Percentiles rank a stretch among this genome's conserved stretches.
Conservation (phyloP, 2,797 vertebrate species). For the Pangasius mekongensis region DNA sequence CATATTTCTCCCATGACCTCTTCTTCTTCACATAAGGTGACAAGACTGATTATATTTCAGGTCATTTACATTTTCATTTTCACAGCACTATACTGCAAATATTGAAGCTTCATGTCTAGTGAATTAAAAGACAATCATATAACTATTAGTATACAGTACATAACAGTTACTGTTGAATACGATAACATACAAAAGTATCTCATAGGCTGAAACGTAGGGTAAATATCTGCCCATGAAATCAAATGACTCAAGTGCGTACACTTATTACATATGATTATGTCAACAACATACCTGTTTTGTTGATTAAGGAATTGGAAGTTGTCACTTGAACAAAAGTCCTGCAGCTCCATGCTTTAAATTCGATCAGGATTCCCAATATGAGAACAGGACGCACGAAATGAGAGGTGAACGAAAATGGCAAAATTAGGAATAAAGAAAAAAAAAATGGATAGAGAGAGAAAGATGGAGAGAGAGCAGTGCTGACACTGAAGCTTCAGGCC, state of each 20-base stretch:
- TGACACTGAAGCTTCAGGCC: constrained; percentile 18
- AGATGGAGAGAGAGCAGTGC: background rate
- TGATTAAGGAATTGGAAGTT: constrained; percentile 60
- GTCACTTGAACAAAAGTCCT: constrained; percentile 59
- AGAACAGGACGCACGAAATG: background rate
- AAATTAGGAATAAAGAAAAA: background rate
- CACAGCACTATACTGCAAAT: background rate
- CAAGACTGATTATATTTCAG: background rate
- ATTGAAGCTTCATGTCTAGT: background rate
- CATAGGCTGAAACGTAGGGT: too few relatives aligned
- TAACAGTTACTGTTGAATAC: background rate
- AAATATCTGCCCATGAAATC: background rate
- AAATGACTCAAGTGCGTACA: background rate
- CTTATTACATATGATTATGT: background rate
- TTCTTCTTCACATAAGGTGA: background rate
- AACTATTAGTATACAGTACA: background rate
- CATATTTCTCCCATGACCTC: background rate
- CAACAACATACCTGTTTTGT: constrained; percentile 41
- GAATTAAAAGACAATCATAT: background rate
- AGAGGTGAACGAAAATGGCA: background rate
- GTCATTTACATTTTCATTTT: background rate
- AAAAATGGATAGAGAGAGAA: background rate
- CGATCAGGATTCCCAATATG: background rate
- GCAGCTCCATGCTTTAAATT: constrained; percentile 54
- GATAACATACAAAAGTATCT: background rate